A percentile compares a stretch with the other conserved stretches of the same genome.
Conservation (phyloP, 2,113 vertebrate species). For the Cariama cristata region DNA sequence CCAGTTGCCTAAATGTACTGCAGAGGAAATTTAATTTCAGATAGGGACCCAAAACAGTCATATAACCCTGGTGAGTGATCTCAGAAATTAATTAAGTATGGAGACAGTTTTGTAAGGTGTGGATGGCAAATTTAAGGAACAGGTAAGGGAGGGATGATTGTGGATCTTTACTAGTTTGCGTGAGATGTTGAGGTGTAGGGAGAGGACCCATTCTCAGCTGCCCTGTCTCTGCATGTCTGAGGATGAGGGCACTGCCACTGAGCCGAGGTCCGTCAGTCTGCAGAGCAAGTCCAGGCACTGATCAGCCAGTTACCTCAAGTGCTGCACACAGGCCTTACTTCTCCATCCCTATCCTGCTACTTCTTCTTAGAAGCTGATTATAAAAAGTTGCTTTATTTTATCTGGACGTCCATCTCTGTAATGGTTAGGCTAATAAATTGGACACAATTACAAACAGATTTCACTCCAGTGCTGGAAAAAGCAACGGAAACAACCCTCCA, state of each 20-base stretch:
- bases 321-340: neutral
- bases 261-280: fast-evolving
- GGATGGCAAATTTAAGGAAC: neutral
- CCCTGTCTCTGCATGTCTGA: neutral
- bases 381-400: neutral
- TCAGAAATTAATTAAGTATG: neutral
- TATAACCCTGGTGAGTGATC: neutral
- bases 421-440: neutral
- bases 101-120: neutral
- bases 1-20: neutral
- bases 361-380: neutral
- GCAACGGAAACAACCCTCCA: neutral
- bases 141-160: neutral
- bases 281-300: neutral
- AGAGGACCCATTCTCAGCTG: neutral
- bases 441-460: neutral
- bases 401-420: neutral
- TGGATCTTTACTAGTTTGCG: neutral
- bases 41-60: neutral
- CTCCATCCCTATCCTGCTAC: neutral
- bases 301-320: neutral
- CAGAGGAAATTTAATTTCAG: neutral
- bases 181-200: neutral
- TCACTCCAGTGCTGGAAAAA: neutral
- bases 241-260: neutral